Base-by-base conservation (phyloP, 2,888 invertebrate species). In the Thysanoteuthis rhombus region DNA sequence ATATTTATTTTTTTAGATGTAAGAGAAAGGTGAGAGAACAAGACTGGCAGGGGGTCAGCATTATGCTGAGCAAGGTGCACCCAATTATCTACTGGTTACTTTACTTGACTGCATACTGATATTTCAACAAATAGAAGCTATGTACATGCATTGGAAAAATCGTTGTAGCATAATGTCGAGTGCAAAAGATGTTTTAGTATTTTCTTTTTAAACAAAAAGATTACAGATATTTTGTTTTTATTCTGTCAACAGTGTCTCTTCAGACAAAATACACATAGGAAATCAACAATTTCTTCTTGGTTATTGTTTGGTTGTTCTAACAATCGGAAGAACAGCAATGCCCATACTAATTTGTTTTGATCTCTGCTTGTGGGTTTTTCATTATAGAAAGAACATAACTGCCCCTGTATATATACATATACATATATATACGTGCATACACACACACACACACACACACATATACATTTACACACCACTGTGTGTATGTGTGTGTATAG, bases 1-100 rank as follows among this genome's bases (percentile, higher is more conserved):
- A 75, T 75, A 75, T 75, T 75, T 75, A 75, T 75, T 75, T 75
- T 75, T 75, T 75, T 75, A 75, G n/a, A 75, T 75, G 75, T 75
- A 75, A 75, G 75, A 75, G 16, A 36, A 75, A 75, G n/a, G 75
- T 75, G 75, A 75, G 75, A 75, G n/a, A 75, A 75, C 75, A 75
- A 75, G 75, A 75, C 16, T 75, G 75, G 75, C 75, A 75, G 75
- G 75, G 75, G 75, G 32, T 32, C 32, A n/a, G n/a, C 52, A 52
- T 52, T 52, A 52, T 52, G 52, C 52, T 52, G 75, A n/a, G 75
- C 32, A 36, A n/a, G n/a, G 75, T 75, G 75, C 75, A 75, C 75
- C 75, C 75, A 75, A 75, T 75, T 75, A 75, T 75, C 75, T 75
- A 75, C n/a, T 75, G 75, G 75, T 75, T 75, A 75, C n/a, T 75